These are phyloP conservation scores for Gnathonemus longibarbis DNA, from an alignment of 2,113 vertebrate species.

Conservation along the genomic window DNA sequence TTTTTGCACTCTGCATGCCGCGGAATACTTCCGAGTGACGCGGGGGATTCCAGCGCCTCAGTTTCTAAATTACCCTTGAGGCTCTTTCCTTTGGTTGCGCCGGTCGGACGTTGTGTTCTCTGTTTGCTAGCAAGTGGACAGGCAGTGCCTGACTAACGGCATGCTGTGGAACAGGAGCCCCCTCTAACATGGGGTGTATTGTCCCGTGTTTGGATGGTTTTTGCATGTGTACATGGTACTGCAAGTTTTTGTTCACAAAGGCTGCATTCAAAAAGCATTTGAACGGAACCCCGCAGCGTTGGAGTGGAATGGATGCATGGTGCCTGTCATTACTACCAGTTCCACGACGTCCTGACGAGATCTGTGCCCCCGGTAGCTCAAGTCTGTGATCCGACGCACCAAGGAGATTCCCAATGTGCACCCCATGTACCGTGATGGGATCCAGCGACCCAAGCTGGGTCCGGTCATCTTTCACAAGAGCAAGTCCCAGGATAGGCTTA, in stretches of 20 bases:
- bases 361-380: conserved; percentile 65
- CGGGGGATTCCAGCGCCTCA: background rate
- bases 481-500: conserved; percentile 78
- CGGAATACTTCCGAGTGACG: background rate
- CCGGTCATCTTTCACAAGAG: conserved; percentile 81
- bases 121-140: background rate
- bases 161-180: background rate
- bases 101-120: background rate
- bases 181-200: background rate
- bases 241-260: background rate
- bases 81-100: background rate
- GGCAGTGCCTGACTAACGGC: background rate
- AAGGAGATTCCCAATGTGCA: conserved; percentile 84
- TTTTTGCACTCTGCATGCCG: background rate
- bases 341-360: background rate
- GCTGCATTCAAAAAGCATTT: background rate
- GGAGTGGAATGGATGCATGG: background rate
- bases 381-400: conserved; percentile 89
- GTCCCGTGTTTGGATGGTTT: background rate
- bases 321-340: background rate
- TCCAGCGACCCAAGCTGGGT: conserved; percentile 77
- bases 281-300: background rate
- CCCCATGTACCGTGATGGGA: conserved; percentile 83
- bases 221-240: background rate
- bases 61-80: background rate